Evolutionary conservation across 2,797 vertebrate genomes (phyloP).

Genomic region (Squalus acanthias): DNA sequence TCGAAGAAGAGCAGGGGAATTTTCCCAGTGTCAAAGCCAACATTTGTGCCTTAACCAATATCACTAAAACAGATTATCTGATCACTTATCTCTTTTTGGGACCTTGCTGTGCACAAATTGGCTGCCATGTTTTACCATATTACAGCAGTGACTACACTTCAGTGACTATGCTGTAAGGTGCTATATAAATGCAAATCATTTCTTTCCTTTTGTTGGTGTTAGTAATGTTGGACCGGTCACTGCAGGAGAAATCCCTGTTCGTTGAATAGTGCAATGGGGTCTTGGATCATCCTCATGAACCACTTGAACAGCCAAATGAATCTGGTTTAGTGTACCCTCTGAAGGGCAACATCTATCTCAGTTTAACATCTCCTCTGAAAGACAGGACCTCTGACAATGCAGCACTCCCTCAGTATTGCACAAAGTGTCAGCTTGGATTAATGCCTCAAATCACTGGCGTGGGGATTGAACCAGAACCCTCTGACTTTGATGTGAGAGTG

Average conservation of each 20-base stretch:
- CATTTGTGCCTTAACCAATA: too few species aligned
- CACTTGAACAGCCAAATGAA: not conserved
- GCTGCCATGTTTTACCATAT: not conserved
- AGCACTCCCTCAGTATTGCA: not conserved
- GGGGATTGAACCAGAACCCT: not conserved
- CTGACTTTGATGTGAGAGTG: not conserved
- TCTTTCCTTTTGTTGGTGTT: not conserved
- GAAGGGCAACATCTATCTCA: not conserved
- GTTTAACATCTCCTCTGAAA: not conserved
- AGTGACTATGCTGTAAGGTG: not conserved
- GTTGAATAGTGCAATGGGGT: not conserved
- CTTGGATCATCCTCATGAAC: not conserved
- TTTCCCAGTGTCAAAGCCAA: not conserved
- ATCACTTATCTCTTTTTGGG: not conserved
- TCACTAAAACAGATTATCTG: not conserved
- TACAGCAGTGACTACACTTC: not conserved
- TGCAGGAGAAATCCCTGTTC: not conserved
- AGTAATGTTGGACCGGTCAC: not conserved
- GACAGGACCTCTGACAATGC: not conserved
- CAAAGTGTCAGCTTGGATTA: not conserved
- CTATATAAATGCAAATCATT: not conserved
- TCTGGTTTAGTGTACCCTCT: not conserved
- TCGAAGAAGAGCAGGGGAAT: not conserved
- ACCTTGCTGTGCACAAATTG: not conserved
- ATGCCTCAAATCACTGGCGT: not conserved